Evolutionary conservation across 2,113 vertebrate species (phyloP).

Genomic region (Siniperca chuatsi): DNA sequence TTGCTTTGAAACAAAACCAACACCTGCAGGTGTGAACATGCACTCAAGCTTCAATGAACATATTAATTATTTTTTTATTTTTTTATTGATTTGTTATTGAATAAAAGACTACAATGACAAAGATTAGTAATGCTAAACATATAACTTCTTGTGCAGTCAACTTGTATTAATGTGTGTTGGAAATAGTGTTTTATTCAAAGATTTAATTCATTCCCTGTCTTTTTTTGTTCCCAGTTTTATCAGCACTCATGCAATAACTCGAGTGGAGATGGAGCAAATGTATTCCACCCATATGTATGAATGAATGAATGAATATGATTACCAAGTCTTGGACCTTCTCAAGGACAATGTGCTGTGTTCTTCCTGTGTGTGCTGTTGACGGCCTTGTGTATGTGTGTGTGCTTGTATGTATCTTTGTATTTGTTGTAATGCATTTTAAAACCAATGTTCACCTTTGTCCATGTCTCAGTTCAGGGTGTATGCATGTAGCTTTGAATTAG

Average conservation of each 20-base stretch:
- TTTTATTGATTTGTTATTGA: neutral
- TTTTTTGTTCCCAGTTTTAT: slow-evolving; percentile 56
- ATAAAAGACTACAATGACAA: slow-evolving; percentile 1
- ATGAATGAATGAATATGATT: slow-evolving; percentile 81
- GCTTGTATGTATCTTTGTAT: slow-evolving; percentile 18
- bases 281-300: slow-evolving; percentile 76
- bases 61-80: neutral
- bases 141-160: slow-evolving; percentile 8
- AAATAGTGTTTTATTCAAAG: slow-evolving; percentile 45
- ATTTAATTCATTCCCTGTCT: slow-evolving; percentile 54
- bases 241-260: slow-evolving; percentile 68
- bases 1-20: neutral
- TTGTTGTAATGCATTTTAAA: slow-evolving; percentile 27
- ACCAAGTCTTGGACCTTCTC: slow-evolving; percentile 70
- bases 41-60: neutral
- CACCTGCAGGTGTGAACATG: neutral
- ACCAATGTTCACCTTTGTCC: slow-evolving; percentile 33
- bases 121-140: slow-evolving; percentile 34
- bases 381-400: slow-evolving; percentile 17
- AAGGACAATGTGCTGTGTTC: slow-evolving; percentile 78
- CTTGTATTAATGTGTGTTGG: slow-evolving; percentile 43
- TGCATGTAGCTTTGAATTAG: neutral
- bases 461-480: slow-evolving; percentile 1
- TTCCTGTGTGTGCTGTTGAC: slow-evolving; percentile 16
- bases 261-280: slow-evolving; percentile 68